phyloP scores from a whole-genome alignment of 2,797 vertebrate species.

The Avahi laniger region DNA sequence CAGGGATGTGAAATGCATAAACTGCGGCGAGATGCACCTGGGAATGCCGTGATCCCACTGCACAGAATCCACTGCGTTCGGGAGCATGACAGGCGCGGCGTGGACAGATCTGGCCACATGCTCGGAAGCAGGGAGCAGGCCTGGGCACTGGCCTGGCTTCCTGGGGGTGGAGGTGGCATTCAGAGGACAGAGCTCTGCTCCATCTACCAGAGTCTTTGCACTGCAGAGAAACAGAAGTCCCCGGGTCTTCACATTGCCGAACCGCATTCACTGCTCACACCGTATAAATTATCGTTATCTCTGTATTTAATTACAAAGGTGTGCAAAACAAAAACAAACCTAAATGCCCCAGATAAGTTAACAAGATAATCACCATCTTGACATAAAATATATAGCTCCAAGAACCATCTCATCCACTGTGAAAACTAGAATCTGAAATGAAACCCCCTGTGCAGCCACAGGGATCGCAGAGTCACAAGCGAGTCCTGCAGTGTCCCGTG shows the following conservation, averaged over 20 bases:
- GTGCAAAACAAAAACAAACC: neutral
- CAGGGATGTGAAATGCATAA: neutral
- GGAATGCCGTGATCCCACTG: neutral
- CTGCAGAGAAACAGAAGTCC: neutral
- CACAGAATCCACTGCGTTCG: neutral
- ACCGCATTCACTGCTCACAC: neutral
- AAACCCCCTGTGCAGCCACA: neutral
- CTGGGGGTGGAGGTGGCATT: too few species aligned
- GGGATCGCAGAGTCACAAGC: neutral
- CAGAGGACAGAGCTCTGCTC: neutral
- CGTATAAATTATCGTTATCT: neutral
- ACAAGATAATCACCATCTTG: neutral
- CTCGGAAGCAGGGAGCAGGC: neutral
- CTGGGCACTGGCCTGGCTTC: neutral
- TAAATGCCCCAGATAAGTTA: neutral
- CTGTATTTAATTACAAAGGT: neutral
- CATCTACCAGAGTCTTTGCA: neutral
- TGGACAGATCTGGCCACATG: fast-evolving
- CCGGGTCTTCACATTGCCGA: neutral
- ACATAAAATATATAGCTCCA: neutral
- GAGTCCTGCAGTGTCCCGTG: fast-evolving
- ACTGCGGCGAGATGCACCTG: fast-evolving
- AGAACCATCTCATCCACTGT: neutral
- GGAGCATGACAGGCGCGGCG: fast-evolving
- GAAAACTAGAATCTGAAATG: neutral